Base-by-base conservation (phyloP, 2,888 invertebrate species). In the Nomada lathburiana region DNA sequence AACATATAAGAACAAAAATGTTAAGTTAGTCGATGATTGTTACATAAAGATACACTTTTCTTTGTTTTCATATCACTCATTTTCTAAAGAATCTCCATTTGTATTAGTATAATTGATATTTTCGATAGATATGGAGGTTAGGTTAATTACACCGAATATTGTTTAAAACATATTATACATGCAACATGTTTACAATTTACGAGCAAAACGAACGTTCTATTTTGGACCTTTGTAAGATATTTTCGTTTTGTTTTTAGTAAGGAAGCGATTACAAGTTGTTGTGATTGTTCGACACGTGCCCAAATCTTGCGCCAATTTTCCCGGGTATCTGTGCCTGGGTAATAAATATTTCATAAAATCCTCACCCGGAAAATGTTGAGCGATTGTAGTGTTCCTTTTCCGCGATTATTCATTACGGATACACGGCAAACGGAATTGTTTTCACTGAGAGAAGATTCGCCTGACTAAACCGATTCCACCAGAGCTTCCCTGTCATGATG, bases 1-100 rank as follows among this genome's bases (percentile, higher is more conserved):
- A 96, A 96, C 84, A 88, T 3, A 69, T 9, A 55, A 1, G 53
- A 23, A 53, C 2, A 53, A 60, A 59, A 1, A 23, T 13, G 9
- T 26, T 18, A 1, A 3, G 9, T 64, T 63, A 62, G 10, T 52
- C 4, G 55, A 4, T 3, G 1, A 47, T 13, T 26, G 10, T 5
- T 13, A 47, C 9, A 36, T 13, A n/a, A 16, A 0, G 23, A 50
- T 26, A 36, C 29, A 50, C 13, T 20, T 11, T 5, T n/a, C 7
- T 1, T 7, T 5, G 23, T 29, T 50, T 23, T 16, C 5, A 47
- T 23, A 3, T 13, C 16, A 50, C 67, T 55, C 36, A 36, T 26
- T n/a, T 18, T 16, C 47, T 1, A 11, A 10, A 29, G 10, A 18
- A n/a, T 9, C 26, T 20, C 11, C 1, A 10, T 16, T 18, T 23